These are phyloP conservation scores for Callyntrura guangdongensis DNA, from an alignment of 2,888 invertebrate genomes.

Conservation along the genomic window DNA sequence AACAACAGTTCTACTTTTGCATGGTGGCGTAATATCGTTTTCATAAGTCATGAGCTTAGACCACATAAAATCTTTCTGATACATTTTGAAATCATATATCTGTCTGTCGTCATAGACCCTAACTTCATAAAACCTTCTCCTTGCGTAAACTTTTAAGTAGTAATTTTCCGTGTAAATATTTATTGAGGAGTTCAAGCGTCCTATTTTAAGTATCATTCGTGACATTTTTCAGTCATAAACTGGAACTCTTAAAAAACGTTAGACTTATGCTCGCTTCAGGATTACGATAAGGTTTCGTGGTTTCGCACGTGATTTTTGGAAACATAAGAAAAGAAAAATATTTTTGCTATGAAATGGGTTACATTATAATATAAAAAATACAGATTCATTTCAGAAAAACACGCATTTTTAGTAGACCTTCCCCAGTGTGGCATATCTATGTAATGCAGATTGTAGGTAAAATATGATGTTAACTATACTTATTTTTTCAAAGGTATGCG, in stretches of 20 bases:
- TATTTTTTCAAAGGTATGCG: slow-evolving; percentile 88
- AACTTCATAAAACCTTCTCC: not conserved
- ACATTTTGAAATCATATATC: no score
- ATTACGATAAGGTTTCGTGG: no score
- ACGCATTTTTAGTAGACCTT: not conserved
- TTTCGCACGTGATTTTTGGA: not conserved
- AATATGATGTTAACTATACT: not conserved
- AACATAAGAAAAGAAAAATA: not conserved
- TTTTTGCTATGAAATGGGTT: not conserved
- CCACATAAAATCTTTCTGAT: no score
- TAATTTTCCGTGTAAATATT: not conserved
- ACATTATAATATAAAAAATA: not conserved
- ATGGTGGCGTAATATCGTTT: no score
- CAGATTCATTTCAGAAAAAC: not conserved
- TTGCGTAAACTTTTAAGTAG: slow-evolving; percentile 5
- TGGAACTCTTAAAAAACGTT: not conserved
- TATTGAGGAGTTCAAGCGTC: not conserved
- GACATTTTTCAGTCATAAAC: not conserved
- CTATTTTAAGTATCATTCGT: not conserved
- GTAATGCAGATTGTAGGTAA: not conserved
- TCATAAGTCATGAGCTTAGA: no score
- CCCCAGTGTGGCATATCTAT: not conserved
- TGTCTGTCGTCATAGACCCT: no score
- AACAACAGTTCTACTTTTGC: no score
- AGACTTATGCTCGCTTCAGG: no score